Conservation (phyloP, 2,888 invertebrate species). For the Flexamia atlantica region DNA sequence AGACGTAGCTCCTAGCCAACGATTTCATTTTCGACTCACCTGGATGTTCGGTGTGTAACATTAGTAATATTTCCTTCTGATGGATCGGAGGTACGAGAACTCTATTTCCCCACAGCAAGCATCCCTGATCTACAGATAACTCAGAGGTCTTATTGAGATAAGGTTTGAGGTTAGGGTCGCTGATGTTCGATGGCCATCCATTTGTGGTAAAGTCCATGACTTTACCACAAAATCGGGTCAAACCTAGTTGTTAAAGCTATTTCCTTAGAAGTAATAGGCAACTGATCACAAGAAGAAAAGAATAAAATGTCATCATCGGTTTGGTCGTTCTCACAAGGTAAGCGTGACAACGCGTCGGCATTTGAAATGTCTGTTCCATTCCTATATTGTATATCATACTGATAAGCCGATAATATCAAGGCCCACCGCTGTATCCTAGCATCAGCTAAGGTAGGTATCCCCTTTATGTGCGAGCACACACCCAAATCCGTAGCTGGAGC, state of each 20-base stretch:
- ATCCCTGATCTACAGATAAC: background rate
- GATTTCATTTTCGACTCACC: conserved; percentile 29
- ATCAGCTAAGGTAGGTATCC: background rate
- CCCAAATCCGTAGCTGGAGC: conserved; percentile 57
- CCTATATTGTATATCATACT: conserved; percentile 8
- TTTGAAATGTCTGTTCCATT: background rate
- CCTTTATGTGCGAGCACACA: conserved; percentile 18
- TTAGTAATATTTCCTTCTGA: background rate
- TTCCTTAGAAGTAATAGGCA: conserved; percentile 24
- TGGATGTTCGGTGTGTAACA: conserved; percentile 28
- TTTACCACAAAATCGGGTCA: background rate
- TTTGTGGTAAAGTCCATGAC: background rate
- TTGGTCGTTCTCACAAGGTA: background rate
- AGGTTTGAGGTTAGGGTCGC: background rate
- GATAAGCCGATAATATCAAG: background rate
- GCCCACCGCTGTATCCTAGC: conserved; percentile 6
- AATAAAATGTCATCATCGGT: background rate
- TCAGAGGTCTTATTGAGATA: background rate
- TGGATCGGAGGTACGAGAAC: conserved; percentile 1
- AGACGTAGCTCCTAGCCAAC: too few relatives aligned
- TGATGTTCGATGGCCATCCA: background rate
- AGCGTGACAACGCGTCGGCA: conserved; percentile 2
- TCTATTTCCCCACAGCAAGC: conserved; percentile 6
- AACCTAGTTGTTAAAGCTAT: background rate
- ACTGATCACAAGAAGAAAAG: background rate